phyloP scores from a whole-genome alignment of 2,888 invertebrate species.

The Coenonympha arcania region DNA sequence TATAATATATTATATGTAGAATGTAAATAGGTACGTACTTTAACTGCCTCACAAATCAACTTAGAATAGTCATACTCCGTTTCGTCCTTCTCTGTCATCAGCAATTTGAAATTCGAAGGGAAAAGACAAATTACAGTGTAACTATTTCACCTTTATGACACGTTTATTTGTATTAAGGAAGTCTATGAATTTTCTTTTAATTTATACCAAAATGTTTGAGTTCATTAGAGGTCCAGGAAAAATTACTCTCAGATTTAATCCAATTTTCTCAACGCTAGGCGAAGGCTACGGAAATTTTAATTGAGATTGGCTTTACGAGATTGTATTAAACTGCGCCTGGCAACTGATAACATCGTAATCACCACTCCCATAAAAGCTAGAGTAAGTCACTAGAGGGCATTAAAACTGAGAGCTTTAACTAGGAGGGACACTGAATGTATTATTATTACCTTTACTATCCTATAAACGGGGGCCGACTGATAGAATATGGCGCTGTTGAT shows the following conservation, averaged over 20 bases:
- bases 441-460: conserved; percentile 53
- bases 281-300: conserved; percentile 14
- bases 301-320: conserved; percentile 11
- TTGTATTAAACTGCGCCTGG: conserved; percentile 11
- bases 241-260: not conserved
- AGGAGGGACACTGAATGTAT: conserved; percentile 12
- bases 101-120: too few species aligned
- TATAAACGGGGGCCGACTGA: conserved; percentile 77
- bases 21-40: too few species aligned
- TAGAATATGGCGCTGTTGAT: conserved; percentile 90
- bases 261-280: conserved; percentile 8
- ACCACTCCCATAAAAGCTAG: conserved; percentile 9
- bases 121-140: too few species aligned
- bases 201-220: not conserved
- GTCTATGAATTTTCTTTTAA: not conserved
- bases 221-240: not conserved
- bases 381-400: conserved; percentile 20
- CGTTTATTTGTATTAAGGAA: too few species aligned
- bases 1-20: too few species aligned
- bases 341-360: conserved; percentile 16
- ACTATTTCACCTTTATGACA: too few species aligned
- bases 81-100: too few species aligned
- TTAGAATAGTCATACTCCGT: too few species aligned
- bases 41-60: too few species aligned
- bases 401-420: conserved; percentile 10